Percentiles rank a stretch among this genome's conserved stretches.
Conservation (phyloP, 92 coral and sea anemone species). For the Paramuricea clavata region DNA sequence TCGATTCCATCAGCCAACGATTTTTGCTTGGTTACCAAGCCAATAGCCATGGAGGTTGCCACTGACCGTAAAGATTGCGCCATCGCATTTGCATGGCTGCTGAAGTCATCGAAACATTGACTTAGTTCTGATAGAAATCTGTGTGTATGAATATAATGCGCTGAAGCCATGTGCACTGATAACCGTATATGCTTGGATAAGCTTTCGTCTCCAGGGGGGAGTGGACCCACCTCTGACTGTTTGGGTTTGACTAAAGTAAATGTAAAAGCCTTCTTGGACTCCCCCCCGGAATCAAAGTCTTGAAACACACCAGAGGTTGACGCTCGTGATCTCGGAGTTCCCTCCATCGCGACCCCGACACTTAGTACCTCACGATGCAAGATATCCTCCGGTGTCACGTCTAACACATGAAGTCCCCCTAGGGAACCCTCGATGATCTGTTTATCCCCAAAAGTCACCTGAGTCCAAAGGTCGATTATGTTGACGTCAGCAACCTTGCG, state of each 20-base stretch:
- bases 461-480: slow-evolving; percentile 80
- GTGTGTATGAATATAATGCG: slow-evolving; percentile 91
- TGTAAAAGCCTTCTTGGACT: slow-evolving; percentile 82
- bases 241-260: slow-evolving; percentile 84
- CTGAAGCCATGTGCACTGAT: slow-evolving; percentile 87
- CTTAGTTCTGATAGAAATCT: slow-evolving; percentile 90
- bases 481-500: slow-evolving; percentile 95
- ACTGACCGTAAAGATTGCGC: slow-evolving; percentile 95
- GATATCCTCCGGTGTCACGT: slow-evolving; percentile 96
- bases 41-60: slow-evolving; percentile 95
- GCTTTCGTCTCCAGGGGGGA: slow-evolving; percentile 63
- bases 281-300: slow-evolving; percentile 75
- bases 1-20: slow-evolving; percentile 93
- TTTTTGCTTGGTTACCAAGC: slow-evolving; percentile 94
- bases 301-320: slow-evolving; percentile 14
- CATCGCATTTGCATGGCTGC: slow-evolving; percentile 85
- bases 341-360: slow-evolving; percentile 76
- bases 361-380: slow-evolving; percentile 81
- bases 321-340: slow-evolving; percentile 44
- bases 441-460: slow-evolving; percentile 83
- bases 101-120: slow-evolving; percentile 92
- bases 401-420: slow-evolving; percentile 89
- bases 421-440: slow-evolving; percentile 89
- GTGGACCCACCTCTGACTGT: background rate
- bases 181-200: slow-evolving; percentile 85